phyloP scores from a whole-genome alignment of 2,888 invertebrate genomes.

The Caenorhabditis wallacei region DNA sequence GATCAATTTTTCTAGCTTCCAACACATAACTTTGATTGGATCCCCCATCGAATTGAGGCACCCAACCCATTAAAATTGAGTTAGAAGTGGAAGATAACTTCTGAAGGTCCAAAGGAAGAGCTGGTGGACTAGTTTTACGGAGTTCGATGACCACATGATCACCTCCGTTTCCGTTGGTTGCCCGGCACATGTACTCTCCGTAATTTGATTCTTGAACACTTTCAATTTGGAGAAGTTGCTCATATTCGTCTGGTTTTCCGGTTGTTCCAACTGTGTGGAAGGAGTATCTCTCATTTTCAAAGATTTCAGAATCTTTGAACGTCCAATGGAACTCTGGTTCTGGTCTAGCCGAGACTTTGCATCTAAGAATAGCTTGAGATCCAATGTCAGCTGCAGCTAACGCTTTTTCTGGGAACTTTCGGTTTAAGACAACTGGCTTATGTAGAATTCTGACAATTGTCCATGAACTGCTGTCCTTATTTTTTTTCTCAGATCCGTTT shows the following conservation, averaged over 20 bases:
- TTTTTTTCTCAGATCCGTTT: conserved; percentile 87
- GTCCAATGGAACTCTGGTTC: conserved; percentile 81
- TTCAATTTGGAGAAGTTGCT: conserved; percentile 67
- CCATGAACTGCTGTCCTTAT: conserved; percentile 64
- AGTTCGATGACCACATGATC: conserved; percentile 75
- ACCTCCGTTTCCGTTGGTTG: conserved; percentile 89
- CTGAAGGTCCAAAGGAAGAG: conserved; percentile 70
- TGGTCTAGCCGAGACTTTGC: conserved; percentile 80
- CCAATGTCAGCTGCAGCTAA: conserved; percentile 79
- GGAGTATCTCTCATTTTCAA: conserved; percentile 66
- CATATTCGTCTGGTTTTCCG: conserved; percentile 76
- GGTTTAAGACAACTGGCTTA: conserved; percentile 79
- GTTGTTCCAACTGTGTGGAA: conserved; percentile 59
- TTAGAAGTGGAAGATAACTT: conserved; percentile 68
- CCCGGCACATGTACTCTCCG: conserved; percentile 91
- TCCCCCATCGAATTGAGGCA: conserved; percentile 82
- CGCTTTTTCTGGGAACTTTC: conserved; percentile 70
- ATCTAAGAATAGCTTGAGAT: conserved; percentile 61
- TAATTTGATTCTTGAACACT: conserved; percentile 86
- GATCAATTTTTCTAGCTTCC: conserved; percentile 70
- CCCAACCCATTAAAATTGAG: conserved; percentile 79
- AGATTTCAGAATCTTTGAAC: conserved; percentile 67
- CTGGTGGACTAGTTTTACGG: conserved; percentile 74
- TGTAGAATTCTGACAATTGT: conserved; percentile 75
- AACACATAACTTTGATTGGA: conserved; percentile 76